phyloP scores from a whole-genome alignment of 2,797 vertebrate genomes.

The Pygocentrus nattereri region DNA sequence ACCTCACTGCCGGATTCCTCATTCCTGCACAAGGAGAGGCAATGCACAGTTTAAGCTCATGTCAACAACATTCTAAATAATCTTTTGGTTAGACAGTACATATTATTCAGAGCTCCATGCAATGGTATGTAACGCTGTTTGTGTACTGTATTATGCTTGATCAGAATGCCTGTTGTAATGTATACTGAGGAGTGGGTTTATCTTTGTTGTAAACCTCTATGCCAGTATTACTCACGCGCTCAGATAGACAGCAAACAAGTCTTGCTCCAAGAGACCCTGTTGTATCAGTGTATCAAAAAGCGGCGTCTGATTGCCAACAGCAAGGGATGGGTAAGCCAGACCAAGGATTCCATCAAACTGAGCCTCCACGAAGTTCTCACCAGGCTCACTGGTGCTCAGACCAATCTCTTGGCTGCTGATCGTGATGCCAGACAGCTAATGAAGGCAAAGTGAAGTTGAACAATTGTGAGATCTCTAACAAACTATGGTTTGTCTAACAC shows the following conservation, averaged over 20 bases:
- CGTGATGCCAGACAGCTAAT: constrained; percentile 74
- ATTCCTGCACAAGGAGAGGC: constrained; percentile 59
- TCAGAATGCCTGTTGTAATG: not conserved
- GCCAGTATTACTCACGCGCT: constrained; percentile 67
- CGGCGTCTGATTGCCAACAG: constrained; percentile 65
- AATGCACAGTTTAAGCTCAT: too few species aligned
- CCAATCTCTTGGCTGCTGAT: constrained; percentile 79
- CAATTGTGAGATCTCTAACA: not conserved
- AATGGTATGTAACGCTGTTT: not conserved
- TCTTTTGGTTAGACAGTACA: not conserved
- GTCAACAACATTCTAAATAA: not conserved
- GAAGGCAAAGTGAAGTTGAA: constrained; percentile 7
- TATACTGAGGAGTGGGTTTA: not conserved
- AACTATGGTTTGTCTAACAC: not conserved
- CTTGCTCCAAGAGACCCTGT: constrained; percentile 69
- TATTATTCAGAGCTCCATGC: not conserved
- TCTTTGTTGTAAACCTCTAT: not conserved
- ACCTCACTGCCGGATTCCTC: constrained; percentile 76
- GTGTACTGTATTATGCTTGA: not conserved
- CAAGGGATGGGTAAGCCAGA: constrained; percentile 75
- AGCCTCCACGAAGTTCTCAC: constrained; percentile 72
- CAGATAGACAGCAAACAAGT: constrained; percentile 82
- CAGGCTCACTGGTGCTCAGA: constrained; percentile 78
- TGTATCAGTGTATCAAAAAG: constrained; percentile 76
- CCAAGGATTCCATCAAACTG: constrained; percentile 83